Percentiles rank a stretch among this genome's conserved stretches.
phyloP scores from a whole-genome alignment of 2,888 invertebrate species.

The Tubulanus polymorphus region DNA sequence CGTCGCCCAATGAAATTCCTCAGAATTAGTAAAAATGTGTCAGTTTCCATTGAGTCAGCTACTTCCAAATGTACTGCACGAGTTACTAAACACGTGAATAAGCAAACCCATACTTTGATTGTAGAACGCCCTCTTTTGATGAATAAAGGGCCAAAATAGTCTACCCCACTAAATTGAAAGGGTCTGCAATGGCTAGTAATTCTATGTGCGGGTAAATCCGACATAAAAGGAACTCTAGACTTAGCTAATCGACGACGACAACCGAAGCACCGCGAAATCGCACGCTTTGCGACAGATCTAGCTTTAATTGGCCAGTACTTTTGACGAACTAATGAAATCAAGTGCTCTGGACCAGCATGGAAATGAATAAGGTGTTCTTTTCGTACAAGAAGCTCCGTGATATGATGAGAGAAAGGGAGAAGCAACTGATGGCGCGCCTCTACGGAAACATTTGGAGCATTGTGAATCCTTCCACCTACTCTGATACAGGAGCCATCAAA shows the following conservation, averaged over 20 bases:
- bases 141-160: slow-evolving; percentile 11
- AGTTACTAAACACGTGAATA: slow-evolving; percentile 9
- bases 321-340: slow-evolving; percentile 5
- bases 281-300: background rate
- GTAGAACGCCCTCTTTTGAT: background rate
- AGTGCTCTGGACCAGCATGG: slow-evolving; percentile 5
- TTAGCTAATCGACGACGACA: background rate
- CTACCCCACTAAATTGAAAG: slow-evolving; percentile 6
- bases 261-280: background rate
- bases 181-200: background rate
- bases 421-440: slow-evolving; percentile 4
- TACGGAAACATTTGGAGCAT: background rate
- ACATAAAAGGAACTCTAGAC: slow-evolving; percentile 4
- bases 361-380: background rate
- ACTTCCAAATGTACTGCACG: slow-evolving; percentile 13
- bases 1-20: slow-evolving; percentile 2
- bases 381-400: background rate
- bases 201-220: slow-evolving; percentile 8
- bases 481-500: background rate
- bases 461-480: slow-evolving; percentile 2
- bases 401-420: background rate
- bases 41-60: slow-evolving; percentile 5
- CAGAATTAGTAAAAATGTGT: slow-evolving; percentile 7
- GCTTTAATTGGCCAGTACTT: slow-evolving; percentile 4
- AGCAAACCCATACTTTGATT: slow-evolving; percentile 12